Percentiles rank a stretch among this genome's conserved stretches.
Evolutionary conservation across 2,888 invertebrate genomes (phyloP).

Genomic region (Cosmia trapezina): DNA sequence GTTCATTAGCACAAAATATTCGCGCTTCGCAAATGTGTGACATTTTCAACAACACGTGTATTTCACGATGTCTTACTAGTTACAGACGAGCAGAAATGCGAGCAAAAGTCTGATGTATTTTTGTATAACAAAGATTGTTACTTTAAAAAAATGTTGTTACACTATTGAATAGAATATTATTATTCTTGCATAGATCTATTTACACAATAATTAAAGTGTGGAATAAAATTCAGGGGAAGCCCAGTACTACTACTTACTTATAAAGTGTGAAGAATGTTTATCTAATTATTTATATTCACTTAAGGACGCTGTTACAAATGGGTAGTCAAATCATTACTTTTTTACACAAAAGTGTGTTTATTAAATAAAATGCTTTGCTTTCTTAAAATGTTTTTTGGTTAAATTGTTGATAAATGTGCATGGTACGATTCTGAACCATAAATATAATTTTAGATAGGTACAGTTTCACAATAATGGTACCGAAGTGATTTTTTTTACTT

Average conservation of each 20-base stretch:
- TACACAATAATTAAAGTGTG: not conserved
- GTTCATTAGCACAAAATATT: conserved; percentile 52
- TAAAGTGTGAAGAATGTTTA: not conserved
- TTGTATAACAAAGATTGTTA: not conserved
- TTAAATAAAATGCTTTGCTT: too few species aligned
- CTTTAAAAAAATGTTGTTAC: not conserved
- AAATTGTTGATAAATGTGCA: too few species aligned
- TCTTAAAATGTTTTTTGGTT: too few species aligned
- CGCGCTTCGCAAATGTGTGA: conserved; percentile 38
- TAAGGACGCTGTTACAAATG: too few species aligned
- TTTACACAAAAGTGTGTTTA: too few species aligned
- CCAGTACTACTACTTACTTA: not conserved
- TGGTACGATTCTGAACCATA: too few species aligned
- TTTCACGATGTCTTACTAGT: not conserved
- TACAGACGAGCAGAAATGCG: not conserved
- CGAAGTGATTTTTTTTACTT: too few species aligned
- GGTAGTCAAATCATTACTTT: too few species aligned
- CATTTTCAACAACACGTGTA: conserved; percentile 31
- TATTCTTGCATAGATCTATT: not conserved
- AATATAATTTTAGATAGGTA: too few species aligned
- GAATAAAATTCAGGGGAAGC: not conserved
- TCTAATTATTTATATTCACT: not conserved
- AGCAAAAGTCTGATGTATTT: not conserved
- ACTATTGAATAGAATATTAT: not conserved
- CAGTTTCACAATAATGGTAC: too few species aligned